A percentile compares a stretch with the other conserved stretches of the same genome.
phyloP scores from a whole-genome alignment of 2,113 vertebrate species.

The Verasper variegatus region DNA sequence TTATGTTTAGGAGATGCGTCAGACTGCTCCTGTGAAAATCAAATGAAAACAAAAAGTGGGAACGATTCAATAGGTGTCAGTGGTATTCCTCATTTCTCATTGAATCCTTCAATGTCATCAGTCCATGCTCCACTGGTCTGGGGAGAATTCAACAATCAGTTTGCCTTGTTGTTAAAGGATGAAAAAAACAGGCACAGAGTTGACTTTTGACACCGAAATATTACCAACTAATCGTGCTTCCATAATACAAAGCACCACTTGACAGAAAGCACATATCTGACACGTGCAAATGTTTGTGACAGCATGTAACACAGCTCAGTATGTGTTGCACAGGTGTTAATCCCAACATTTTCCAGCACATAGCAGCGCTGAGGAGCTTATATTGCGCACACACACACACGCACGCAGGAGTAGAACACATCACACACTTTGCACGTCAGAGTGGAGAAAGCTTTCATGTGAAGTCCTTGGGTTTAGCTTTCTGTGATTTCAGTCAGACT shows the following conservation, averaged over 20 bases:
- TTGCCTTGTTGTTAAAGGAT: neutral
- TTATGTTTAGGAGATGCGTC: slow-evolving; percentile 39
- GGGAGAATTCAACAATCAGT: neutral
- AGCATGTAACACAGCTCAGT: slow-evolving; percentile 38
- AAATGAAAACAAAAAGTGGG: slow-evolving; percentile 31
- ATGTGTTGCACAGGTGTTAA: slow-evolving; percentile 73
- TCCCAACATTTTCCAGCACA: slow-evolving; percentile 61
- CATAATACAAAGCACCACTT: slow-evolving; percentile 18
- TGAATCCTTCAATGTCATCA: slow-evolving; percentile 19
- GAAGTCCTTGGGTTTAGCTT: slow-evolving; percentile 15
- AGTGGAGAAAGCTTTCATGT: slow-evolving; percentile 52
- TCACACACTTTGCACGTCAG: slow-evolving; percentile 31
- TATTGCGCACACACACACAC: slow-evolving; percentile 39
- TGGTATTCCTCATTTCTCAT: slow-evolving; percentile 21
- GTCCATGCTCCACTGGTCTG: slow-evolving; percentile 2
- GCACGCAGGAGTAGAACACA: slow-evolving; percentile 42
- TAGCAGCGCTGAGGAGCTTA: slow-evolving; percentile 58
- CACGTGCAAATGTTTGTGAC: slow-evolving; percentile 54
- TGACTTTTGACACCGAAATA: too few relatives aligned
- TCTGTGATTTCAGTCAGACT: slow-evolving; percentile 31
- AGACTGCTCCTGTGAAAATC: neutral
- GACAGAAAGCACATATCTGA: slow-evolving; percentile 33
- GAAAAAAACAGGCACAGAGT: neutral
- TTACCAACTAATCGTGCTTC: too few relatives aligned
- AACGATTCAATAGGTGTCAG: slow-evolving; percentile 4